Base-by-base conservation (phyloP, 2,888 invertebrate species). In the Drosophila tripunctata region DNA sequence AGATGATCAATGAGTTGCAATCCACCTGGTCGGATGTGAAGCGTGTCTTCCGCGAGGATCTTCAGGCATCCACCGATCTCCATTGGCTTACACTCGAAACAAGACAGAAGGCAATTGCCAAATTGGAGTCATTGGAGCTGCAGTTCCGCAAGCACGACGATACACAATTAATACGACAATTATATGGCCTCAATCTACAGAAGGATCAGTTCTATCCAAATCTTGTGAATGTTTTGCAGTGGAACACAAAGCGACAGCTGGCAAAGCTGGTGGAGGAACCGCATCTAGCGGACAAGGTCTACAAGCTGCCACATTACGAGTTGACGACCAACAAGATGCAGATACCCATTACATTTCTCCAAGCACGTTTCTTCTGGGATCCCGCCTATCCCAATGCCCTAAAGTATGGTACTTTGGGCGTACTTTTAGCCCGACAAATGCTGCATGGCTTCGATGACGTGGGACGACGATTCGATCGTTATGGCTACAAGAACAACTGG, bases 331-430 rank as follows among this genome's bases (percentile, higher is more conserved):
- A 91, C 56, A 84, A 82, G 55, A 85, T 90, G 33, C 73, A 78
- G 22, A 83, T 90, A 21, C 88, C 91, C 0, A 74, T 89, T 30
- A 89, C 87, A 0, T 87, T 90, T 12, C 54, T 90, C 15, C 90
- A 90, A 51, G 79, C 89, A 1, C 88, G 89, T 2, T 88, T 90
- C 72, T 87, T 90, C 45, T 90, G 89, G 82, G 90, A 90, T 62
- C 68, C 83, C 2, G 75, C 80, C 15, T 90, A 90, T 67, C 90
- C 90, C 0, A 79, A 78, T 44, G 82, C 90, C 2, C 56, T 90
- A 5, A 89, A 90, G 17, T 90, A 85, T 31, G 88, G 84, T 33
- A 81, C 90, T 0, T 57, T 90, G 8, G 90, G 90, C 0, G 88
- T 85, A 3, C 58, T 90, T 0, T 61, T 90, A 4, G 90, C 89